Conservation (phyloP, 2,113 vertebrate genomes). For the Etheostoma cragini region DNA sequence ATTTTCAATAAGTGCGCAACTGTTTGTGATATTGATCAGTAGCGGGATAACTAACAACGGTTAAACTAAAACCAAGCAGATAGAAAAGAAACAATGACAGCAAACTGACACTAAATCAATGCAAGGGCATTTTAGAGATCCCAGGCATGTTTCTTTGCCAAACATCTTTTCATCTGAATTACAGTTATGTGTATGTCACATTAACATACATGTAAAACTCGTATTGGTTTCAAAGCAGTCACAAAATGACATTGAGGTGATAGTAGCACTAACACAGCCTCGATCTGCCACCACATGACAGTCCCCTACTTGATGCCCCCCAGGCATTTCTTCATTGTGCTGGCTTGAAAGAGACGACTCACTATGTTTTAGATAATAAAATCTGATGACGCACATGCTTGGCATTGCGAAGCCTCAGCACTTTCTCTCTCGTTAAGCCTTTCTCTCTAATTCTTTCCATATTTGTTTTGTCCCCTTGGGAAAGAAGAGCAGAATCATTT, state of each 20-base stretch:
- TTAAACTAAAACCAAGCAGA: background rate
- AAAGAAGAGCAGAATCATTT: slow-evolving; percentile 10
- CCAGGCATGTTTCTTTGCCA: no score
- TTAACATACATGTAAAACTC: background rate
- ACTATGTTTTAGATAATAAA: slow-evolving; percentile 48
- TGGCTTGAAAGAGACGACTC: slow-evolving; percentile 6
- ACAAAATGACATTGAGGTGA: background rate
- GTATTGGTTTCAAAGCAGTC: background rate
- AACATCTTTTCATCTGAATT: background rate
- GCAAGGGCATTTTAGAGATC: background rate
- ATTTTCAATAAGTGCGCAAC: background rate
- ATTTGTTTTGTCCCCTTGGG: slow-evolving; percentile 25
- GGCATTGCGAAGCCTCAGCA: slow-evolving; percentile 21
- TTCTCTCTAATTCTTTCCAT: slow-evolving; percentile 33
- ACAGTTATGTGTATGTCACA: background rate
- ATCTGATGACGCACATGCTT: slow-evolving; percentile 54
- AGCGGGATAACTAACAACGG: background rate
- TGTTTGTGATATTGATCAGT: background rate
- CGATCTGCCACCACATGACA: background rate
- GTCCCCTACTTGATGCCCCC: background rate
- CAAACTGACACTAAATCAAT: background rate
- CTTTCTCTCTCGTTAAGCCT: slow-evolving; percentile 29
- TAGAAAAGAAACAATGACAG: background rate
- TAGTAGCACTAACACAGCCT: background rate
- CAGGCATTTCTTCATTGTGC: background rate